Evolutionary conservation across 1,140 invertebrate genomes (phyloP), one percentile per base, ranked within the genome.

Genomic region (Campodea augens): DNA sequence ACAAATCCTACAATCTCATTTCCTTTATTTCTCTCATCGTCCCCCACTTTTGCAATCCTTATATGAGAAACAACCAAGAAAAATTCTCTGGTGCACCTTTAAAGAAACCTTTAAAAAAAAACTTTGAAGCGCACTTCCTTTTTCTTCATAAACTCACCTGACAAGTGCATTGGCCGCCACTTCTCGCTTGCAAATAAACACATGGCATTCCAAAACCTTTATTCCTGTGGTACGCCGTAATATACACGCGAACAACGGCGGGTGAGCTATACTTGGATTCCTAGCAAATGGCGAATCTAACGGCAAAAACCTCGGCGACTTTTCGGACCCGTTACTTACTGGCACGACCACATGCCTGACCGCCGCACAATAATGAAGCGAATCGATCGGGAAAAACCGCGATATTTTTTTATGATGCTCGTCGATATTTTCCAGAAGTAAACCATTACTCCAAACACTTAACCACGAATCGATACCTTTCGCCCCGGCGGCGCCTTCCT

Each of bases 191-290:
- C 92, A 97, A 54, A 99, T 90, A 63, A 98, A 99, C 22, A 90
- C 90, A 66, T 98, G 93, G 70, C 95, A 99, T 67, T 99, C 95
- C 10, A 98, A 70, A 13, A 98, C 90, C 67, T 97, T 98, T 51
- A 97, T 93, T n/a, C 95, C 93, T 5, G 85, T 86, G 2, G 91
- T 96, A 32, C 93, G 72, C 24, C 93, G 72, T 36, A 97, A 67
- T 39, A 98, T 96, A 45, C 90, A 90, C 24, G 93, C 90, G 65
- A 98, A 99, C 36, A 99, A 73, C 5, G 95, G 93, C 29, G 95
- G 95, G 61, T 92, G 85, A 42, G 78, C 76, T 36, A 74, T 69
- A 49, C 78, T 87, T 20, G 82, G 89, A 44, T 80, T 79, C 32
- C 87, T 70, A 1, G 89, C 88, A 62, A 95, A 95, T 7, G 91